A percentile compares a stretch with the other conserved stretches of the same genome.
Evolutionary conservation across 2,888 invertebrate genomes (phyloP).

Genomic region (Lasioglossum pauxillum): DNA sequence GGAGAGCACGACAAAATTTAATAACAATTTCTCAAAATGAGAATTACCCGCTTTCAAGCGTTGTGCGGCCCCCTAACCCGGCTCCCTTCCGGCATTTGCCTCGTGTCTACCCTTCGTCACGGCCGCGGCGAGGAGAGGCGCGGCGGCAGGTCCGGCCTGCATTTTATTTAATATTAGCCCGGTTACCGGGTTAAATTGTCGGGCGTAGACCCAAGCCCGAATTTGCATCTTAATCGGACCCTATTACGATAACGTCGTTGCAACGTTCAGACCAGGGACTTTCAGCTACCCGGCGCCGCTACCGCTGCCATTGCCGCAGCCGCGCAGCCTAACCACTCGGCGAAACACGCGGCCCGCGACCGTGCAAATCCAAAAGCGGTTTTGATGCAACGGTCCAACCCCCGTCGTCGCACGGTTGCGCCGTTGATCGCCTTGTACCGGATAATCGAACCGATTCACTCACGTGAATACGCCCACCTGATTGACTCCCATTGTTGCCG

Average conservation of each 20-base stretch:
- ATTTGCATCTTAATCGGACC: conserved; percentile 84
- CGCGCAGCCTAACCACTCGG: conserved; percentile 47
- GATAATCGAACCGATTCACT: conserved; percentile 82
- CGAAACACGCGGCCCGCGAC: conserved; percentile 54
- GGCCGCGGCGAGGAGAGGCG: conserved; percentile 8
- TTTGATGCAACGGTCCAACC: conserved; percentile 48
- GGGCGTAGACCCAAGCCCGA: conserved; percentile 74
- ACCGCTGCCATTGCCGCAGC: conserved; percentile 33
- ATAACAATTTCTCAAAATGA: conserved; percentile 80
- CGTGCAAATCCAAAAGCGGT: conserved; percentile 67
- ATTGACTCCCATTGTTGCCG: conserved; percentile 83
- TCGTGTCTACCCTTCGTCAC: conserved; percentile 27
- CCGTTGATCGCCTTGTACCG: conserved; percentile 68
- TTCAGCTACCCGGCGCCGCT: conserved; percentile 28
- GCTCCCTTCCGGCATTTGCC: conserved; percentile 38
- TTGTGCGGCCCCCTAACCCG: conserved; percentile 39
- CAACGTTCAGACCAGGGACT: conserved; percentile 62
- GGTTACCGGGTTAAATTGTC: conserved; percentile 82
- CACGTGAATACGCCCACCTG: conserved; percentile 78
- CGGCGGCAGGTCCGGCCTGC: conserved; percentile 56
- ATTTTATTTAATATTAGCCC: conserved; percentile 82
- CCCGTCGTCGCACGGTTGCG: conserved; percentile 26
- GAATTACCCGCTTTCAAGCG: conserved; percentile 77
- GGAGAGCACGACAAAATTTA: conserved; percentile 72
- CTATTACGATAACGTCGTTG: conserved; percentile 82